A percentile compares a stretch with the other conserved stretches of the same genome.
phyloP scores from a whole-genome alignment of 2,113 vertebrate species.

The Anthoscopus minutus region DNA sequence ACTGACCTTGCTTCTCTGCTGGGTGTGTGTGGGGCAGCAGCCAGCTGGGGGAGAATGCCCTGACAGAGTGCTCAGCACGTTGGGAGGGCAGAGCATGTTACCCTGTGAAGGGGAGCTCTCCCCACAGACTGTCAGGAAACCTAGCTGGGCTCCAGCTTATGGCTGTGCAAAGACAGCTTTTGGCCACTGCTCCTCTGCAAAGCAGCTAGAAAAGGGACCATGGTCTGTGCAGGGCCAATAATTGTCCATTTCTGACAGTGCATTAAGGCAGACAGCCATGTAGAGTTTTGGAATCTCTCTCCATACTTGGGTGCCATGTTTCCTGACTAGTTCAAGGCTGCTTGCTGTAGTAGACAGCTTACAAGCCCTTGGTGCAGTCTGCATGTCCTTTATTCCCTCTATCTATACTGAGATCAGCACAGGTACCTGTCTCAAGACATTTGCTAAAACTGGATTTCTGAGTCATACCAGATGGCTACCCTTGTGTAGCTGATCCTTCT shows the following conservation, averaged over 20 bases:
- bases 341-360: background rate
- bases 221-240: background rate
- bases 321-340: background rate
- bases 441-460: background rate
- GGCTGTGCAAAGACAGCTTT: background rate
- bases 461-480: background rate
- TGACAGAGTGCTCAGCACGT: rapidly evolving
- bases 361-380: background rate
- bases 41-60: background rate
- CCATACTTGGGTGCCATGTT: rapidly evolving
- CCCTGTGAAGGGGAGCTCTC: no score
- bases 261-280: background rate
- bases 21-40: background rate
- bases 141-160: background rate
- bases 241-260: background rate
- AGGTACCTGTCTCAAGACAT: background rate
- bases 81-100: rapidly evolving
- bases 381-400: background rate
- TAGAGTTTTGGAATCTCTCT: background rate
- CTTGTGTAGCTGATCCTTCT: background rate
- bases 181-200: background rate
- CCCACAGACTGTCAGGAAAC: background rate
- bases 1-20: background rate
- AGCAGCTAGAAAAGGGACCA: background rate
- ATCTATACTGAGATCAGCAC: background rate